These are phyloP conservation scores for Drosophila sp. DNA, from an alignment of 1,140 invertebrate species.

Conservation along the genomic window DNA sequence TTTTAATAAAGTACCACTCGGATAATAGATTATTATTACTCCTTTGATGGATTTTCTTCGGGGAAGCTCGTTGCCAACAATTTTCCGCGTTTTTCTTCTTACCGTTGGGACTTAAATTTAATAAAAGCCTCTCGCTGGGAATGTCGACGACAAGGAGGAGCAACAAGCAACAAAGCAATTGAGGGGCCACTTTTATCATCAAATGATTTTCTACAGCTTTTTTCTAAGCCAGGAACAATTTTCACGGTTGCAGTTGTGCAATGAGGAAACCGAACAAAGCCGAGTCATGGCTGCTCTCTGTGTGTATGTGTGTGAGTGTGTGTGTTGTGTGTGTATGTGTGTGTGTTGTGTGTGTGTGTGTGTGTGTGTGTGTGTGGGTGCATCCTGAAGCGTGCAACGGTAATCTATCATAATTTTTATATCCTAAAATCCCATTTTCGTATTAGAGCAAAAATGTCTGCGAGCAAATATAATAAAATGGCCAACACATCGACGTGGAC, in stretches of 20 bases:
- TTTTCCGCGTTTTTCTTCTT: conserved; percentile 24
- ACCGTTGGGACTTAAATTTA: conserved; percentile 56
- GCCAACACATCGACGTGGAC: conserved; percentile 71
- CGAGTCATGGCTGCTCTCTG: conserved; percentile 36
- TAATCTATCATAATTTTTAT: conserved; percentile 85
- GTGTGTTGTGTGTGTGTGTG: conserved; percentile 18
- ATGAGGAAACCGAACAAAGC: conserved; percentile 44
- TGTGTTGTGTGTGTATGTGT: conserved; percentile 2
- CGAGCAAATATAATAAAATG: conserved; percentile 83
- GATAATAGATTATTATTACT: conserved; percentile 55
- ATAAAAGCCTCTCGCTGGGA: conserved; percentile 43
- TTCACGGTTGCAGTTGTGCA: conserved; percentile 54
- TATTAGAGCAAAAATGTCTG: conserved; percentile 84
- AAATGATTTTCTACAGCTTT: conserved; percentile 73
- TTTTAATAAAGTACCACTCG: conserved; percentile 22
- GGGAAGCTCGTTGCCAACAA: conserved; percentile 29
- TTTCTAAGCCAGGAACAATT: conserved; percentile 64
- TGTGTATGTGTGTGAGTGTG: conserved; percentile 11
- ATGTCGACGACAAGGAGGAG: not conserved
- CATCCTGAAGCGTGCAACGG: conserved; percentile 57
- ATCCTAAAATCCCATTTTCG: conserved; percentile 84
- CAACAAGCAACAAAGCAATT: conserved; percentile 69
- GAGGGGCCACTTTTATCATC: conserved; percentile 75
- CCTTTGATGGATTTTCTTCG: conserved; percentile 38
- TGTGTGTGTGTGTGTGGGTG: conserved; percentile 20